Evolutionary conservation across 2,113 vertebrate genomes (phyloP).

Genomic region (Phylloscopus whistleri): DNA sequence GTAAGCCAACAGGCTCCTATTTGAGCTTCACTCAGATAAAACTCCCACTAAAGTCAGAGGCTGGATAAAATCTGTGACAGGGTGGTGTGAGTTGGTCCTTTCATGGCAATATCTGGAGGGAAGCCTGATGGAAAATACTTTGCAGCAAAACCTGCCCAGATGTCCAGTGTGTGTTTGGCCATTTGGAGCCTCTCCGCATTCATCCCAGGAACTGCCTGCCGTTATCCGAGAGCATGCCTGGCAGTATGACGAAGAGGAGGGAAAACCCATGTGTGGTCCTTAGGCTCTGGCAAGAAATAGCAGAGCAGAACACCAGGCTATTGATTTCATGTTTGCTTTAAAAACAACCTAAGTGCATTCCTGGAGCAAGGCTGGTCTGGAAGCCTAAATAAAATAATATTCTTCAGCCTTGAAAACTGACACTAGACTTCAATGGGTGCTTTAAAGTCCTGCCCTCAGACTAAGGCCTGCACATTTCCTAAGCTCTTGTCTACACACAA

Average conservation of each 20-base stretch:
- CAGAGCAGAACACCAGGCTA: conserved; percentile 44
- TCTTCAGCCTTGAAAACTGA: conserved; percentile 68
- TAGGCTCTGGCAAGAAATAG: conserved; percentile 57
- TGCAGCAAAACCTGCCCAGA: conserved; percentile 38
- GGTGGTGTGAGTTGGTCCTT: conserved; percentile 20
- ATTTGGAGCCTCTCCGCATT: conserved; percentile 11
- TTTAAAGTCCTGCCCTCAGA: conserved; percentile 50
- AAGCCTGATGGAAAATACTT: conserved; percentile 45
- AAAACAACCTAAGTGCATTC: conserved; percentile 68
- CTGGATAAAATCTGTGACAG: neutral
- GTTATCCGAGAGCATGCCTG: neutral
- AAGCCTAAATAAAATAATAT: conserved; percentile 70
- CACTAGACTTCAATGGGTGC: conserved; percentile 52
- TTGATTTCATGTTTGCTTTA: conserved; percentile 62
- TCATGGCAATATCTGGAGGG: conserved; percentile 12
- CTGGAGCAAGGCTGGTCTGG: conserved; percentile 57
- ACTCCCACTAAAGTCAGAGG: neutral
- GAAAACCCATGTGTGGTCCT: conserved; percentile 47
- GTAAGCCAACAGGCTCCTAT: neutral
- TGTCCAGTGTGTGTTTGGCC: neutral
- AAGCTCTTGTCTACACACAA: conserved; percentile 46
- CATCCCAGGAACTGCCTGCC: neutral
- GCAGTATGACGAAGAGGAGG: neutral
- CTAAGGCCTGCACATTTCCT: conserved; percentile 41
- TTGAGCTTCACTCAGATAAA: neutral